Percentiles rank a stretch among this genome's conserved stretches.
phyloP scores from a whole-genome alignment of 1,140 invertebrate genomes.

The Nomia melanderi region DNA sequence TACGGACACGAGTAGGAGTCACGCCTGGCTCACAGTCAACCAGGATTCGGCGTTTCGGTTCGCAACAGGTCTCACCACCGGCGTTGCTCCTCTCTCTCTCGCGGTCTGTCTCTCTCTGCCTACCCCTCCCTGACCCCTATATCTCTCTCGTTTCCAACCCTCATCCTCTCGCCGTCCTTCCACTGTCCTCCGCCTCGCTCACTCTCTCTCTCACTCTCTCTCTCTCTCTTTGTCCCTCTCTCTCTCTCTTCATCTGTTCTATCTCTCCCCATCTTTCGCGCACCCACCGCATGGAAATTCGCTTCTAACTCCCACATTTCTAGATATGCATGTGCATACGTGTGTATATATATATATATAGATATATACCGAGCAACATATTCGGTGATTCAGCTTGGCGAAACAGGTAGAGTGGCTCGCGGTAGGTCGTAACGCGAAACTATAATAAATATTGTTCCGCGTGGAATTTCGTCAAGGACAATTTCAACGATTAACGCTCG shows the following conservation, averaged over 20 bases:
- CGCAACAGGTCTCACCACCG: conserved; percentile 77
- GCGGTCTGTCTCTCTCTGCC: conserved; percentile 30
- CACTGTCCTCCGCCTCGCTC: conserved; percentile 25
- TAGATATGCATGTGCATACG: too few species aligned
- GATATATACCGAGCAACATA: background rate
- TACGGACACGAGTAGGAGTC: conserved; percentile 71
- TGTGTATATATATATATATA: too few species aligned
- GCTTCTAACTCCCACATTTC: conserved; percentile 19
- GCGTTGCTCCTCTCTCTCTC: conserved; percentile 53
- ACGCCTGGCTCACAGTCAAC: conserved; percentile 71
- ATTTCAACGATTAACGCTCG: background rate
- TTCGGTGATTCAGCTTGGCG: conserved; percentile 34
- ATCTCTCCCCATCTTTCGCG: conserved; percentile 8
- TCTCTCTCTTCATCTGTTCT: conserved; percentile 2
- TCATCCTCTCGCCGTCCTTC: conserved; percentile 14
- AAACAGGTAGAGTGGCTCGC: conserved; percentile 20
- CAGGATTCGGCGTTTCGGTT: conserved; percentile 77
- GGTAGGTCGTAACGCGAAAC: background rate
- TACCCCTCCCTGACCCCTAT: conserved; percentile 26
- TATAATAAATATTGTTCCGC: background rate
- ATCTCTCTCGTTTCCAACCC: conserved; percentile 41
- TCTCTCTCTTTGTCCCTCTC: conserved; percentile 21
- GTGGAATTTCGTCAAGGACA: background rate
- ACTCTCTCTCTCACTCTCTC: conserved; percentile 22
- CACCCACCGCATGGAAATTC: conserved; percentile 34